Conservation (phyloP, 2,113 vertebrate species). For the Forbesichthys papilliferus region DNA sequence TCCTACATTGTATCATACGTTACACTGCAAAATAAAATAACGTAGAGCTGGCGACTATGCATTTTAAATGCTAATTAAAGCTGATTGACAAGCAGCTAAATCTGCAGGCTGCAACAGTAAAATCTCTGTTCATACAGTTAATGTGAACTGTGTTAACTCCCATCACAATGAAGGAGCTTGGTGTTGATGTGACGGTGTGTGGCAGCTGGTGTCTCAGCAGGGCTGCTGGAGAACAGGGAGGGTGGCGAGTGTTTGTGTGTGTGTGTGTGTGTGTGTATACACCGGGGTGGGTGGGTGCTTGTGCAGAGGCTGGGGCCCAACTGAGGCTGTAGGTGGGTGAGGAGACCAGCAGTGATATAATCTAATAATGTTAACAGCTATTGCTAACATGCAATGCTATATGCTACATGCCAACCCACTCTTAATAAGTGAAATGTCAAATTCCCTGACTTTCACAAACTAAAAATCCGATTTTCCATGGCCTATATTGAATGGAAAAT, state of each 20-base stretch:
- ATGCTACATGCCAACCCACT: too few species aligned
- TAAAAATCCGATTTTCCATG: too few species aligned
- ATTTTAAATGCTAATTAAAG: background rate
- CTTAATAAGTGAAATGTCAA: too few species aligned
- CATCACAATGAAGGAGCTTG: conserved; percentile 35
- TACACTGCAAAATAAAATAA: too few species aligned
- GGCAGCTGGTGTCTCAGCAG: conserved; percentile 60
- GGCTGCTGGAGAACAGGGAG: conserved; percentile 25
- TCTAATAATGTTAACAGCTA: background rate
- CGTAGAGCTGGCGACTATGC: too few species aligned
- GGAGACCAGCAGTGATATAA: background rate
- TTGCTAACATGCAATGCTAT: background rate
- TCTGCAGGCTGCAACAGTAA: background rate
- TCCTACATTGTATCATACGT: too few species aligned
- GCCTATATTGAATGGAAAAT: too few species aligned
- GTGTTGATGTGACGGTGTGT: conserved; percentile 42
- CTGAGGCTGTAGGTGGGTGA: background rate
- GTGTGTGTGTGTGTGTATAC: background rate
- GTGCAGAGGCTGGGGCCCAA: background rate
- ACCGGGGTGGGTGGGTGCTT: background rate
- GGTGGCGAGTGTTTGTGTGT: conserved; percentile 2
- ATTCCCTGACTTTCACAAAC: too few species aligned
- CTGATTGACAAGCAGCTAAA: conserved; percentile 1
- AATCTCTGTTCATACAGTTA: conserved; percentile 1
- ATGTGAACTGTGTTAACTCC: conserved; percentile 24